phyloP scores from a whole-genome alignment of 2,888 invertebrate species.

The Argynnis bischoffii region DNA sequence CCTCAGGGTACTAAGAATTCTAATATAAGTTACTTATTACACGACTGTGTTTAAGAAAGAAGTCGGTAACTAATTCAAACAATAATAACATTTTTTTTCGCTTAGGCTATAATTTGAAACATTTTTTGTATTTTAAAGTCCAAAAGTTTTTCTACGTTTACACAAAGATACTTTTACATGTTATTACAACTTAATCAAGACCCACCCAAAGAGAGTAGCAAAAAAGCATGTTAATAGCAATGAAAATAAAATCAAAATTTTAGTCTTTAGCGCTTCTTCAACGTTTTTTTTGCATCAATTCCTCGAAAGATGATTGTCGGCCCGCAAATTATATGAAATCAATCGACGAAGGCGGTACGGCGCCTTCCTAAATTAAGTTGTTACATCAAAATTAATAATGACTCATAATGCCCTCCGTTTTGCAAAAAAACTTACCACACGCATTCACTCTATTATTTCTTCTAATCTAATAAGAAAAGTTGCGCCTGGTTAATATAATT shows the following conservation, averaged over 20 bases:
- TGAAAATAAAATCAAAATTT: slow-evolving; percentile 26
- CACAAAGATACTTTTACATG: background rate
- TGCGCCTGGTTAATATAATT: slow-evolving; percentile 53
- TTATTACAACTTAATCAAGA: slow-evolving; percentile 34
- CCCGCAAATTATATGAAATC: slow-evolving; percentile 76
- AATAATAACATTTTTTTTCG: background rate
- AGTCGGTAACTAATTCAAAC: background rate
- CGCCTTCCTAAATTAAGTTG: slow-evolving; percentile 79
- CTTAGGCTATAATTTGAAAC: background rate
- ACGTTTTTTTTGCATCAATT: slow-evolving; percentile 59
- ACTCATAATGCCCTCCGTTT: slow-evolving; percentile 67
- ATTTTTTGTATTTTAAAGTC: background rate
- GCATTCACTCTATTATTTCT: slow-evolving; percentile 70
- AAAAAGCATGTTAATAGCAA: slow-evolving; percentile 21
- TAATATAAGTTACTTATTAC: slow-evolving; percentile 11
- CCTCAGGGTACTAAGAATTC: slow-evolving; percentile 49
- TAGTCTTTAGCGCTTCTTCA: slow-evolving; percentile 40
- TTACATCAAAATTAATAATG: slow-evolving; percentile 70
- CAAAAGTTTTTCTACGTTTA: background rate
- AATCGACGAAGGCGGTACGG: slow-evolving; percentile 74
- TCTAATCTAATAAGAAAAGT: slow-evolving; percentile 68
- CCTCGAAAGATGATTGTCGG: slow-evolving; percentile 61
- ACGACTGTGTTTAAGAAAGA: background rate
- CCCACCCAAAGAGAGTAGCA: slow-evolving; percentile 32
- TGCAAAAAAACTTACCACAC: slow-evolving; percentile 66